These are phyloP conservation scores for Drosophila sturtevanti DNA, from an alignment of 1,140 invertebrate genomes.

Conservation along the genomic window DNA sequence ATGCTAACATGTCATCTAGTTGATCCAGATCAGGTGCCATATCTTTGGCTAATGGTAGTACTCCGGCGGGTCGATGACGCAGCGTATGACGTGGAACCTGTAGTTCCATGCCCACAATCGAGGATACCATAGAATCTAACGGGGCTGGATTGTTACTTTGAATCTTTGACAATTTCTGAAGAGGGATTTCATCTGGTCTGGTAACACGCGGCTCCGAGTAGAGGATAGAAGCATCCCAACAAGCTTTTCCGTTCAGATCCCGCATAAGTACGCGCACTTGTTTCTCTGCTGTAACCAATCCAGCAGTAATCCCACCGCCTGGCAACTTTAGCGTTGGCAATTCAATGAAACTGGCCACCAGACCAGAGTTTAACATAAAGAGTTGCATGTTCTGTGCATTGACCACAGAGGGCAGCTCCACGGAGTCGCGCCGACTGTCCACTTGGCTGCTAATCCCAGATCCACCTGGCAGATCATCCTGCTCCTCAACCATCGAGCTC, in stretches of 20 bases:
- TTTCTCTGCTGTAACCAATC: slow-evolving; percentile 86
- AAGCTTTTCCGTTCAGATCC: slow-evolving; percentile 97
- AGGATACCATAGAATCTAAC: slow-evolving; percentile 72
- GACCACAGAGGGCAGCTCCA: slow-evolving; percentile 83
- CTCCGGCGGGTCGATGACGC: slow-evolving; percentile 87
- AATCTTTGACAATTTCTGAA: slow-evolving; percentile 20
- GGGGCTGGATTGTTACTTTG: slow-evolving; percentile 26
- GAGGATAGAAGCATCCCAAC: slow-evolving; percentile 96
- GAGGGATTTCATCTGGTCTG: slow-evolving; percentile 27
- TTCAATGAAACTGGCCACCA: slow-evolving; percentile 96
- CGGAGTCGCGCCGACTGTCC: slow-evolving; percentile 65
- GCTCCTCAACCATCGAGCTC: slow-evolving; percentile 92
- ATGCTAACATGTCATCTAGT: slow-evolving; percentile 95
- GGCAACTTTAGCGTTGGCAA: slow-evolving; percentile 93
- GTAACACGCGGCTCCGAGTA: slow-evolving; percentile 87
- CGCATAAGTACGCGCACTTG: slow-evolving; percentile 94
- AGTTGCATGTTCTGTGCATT: slow-evolving; percentile 94
- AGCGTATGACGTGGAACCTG: slow-evolving; percentile 86
- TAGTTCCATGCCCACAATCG: slow-evolving; percentile 55
- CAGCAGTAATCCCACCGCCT: slow-evolving; percentile 92
- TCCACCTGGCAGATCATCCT: slow-evolving; percentile 89
- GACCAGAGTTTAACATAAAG: slow-evolving; percentile 92
- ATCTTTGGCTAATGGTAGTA: slow-evolving; percentile 92
- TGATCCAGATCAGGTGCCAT: slow-evolving; percentile 95
- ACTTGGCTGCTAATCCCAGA: slow-evolving; percentile 31